Evolutionary conservation across 2,113 vertebrate species (phyloP).

Genomic region (Pelecanus crispus): DNA sequence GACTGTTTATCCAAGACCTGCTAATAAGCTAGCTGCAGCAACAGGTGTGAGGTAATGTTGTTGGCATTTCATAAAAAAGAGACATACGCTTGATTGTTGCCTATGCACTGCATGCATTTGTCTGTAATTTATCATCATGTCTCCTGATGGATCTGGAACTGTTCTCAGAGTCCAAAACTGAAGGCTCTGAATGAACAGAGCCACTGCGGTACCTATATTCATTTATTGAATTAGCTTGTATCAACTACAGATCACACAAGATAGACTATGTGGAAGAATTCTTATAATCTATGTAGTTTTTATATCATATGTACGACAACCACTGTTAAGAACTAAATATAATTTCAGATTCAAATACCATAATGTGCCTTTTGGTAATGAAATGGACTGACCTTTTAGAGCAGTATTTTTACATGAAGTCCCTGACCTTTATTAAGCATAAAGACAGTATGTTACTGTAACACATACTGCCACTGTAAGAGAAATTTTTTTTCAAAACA

Average conservation of each 20-base stretch:
- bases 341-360: neutral
- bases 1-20: neutral
- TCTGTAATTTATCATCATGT: neutral
- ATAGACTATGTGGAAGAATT: neutral
- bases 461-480: neutral
- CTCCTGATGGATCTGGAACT: neutral
- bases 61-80: neutral
- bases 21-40: neutral
- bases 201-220: neutral
- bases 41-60: neutral
- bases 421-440: slow-evolving; percentile 5
- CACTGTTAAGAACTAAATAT: neutral
- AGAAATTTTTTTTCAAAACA: neutral
- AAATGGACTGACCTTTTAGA: neutral
- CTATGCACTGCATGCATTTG: neutral
- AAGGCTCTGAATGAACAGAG: neutral
- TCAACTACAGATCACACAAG: neutral
- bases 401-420: neutral
- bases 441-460: neutral
- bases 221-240: neutral
- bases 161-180: neutral
- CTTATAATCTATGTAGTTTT: neutral
- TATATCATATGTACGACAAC: neutral
- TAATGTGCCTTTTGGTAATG: neutral
- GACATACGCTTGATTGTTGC: neutral